Evolutionary conservation across 2,797 vertebrate genomes (phyloP).

Genomic region (Pterois miles): DNA sequence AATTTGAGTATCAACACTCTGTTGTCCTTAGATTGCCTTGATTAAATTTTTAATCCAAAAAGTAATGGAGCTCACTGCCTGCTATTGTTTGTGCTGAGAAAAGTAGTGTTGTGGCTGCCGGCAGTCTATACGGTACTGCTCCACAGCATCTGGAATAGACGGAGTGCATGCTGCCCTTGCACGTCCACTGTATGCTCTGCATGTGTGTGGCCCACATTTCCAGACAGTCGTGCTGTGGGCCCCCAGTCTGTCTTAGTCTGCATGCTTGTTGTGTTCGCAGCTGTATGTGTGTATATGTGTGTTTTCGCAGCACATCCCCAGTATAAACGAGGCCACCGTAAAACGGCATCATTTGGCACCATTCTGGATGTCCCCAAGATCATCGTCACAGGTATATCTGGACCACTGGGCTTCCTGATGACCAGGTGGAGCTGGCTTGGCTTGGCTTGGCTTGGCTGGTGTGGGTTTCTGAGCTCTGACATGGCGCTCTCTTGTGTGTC

Average conservation of each 20-base stretch:
- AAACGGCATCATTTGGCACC: constrained; percentile 99
- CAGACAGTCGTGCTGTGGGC: constrained; percentile 35
- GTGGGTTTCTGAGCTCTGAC: constrained; percentile 57
- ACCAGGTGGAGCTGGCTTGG: constrained; percentile 76
- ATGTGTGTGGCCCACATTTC: constrained; percentile 63
- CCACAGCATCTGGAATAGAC: constrained; percentile 28
- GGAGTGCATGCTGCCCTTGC: constrained; percentile 74
- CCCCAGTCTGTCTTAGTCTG: constrained; percentile 83
- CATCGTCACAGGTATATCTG: constrained; percentile 98
- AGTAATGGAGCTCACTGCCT: constrained; percentile 26
- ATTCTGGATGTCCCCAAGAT: constrained; percentile 99
- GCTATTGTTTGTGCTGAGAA: constrained; percentile 37
- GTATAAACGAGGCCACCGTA: constrained; percentile 99
- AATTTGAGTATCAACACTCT: not conserved
- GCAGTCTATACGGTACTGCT: not conserved
- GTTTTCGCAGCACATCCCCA: constrained; percentile 95
- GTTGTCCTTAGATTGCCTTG: not conserved
- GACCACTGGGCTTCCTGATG: constrained; percentile 83
- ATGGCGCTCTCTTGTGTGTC: constrained; percentile 67
- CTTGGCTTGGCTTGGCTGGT: constrained; percentile 38
- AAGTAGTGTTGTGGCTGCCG: not conserved
- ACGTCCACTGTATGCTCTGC: constrained; percentile 59
- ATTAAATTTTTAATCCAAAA: constrained; percentile 18
- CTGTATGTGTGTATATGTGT: constrained; percentile 94
- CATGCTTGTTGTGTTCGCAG: constrained; percentile 90